Percentiles rank a stretch among this genome's conserved stretches.
Evolutionary conservation across 2,797 vertebrate species (phyloP).

Genomic region (Apogon hyalosoma): DNA sequence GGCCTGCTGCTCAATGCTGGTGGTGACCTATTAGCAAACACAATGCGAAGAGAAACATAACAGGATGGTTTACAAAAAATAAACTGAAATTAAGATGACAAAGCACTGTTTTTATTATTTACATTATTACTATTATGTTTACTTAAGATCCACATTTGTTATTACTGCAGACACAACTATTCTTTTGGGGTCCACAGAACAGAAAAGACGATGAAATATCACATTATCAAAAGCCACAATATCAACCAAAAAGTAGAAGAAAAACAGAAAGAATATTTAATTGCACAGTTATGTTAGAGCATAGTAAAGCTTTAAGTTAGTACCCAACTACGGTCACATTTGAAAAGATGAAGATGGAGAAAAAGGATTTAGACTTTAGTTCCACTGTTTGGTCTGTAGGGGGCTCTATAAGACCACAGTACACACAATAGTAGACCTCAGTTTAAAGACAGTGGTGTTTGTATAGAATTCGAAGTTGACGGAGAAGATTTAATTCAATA

Average conservation of each 20-base stretch:
- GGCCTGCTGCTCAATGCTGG: conserved; percentile 83
- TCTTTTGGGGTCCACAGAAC: no score
- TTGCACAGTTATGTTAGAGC: no score
- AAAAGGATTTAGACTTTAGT: conserved; percentile 13
- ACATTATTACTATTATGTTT: no score
- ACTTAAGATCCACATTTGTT: no score
- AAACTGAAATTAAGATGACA: not conserved
- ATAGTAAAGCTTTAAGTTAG: no score
- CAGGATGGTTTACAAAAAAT: not conserved
- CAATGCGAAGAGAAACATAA: not conserved
- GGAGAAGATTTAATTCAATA: conserved; percentile 25
- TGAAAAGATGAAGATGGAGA: not conserved
- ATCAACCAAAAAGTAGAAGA: no score
- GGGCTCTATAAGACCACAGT: conserved; percentile 59
- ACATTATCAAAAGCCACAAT: no score
- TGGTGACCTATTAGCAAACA: conserved; percentile 72
- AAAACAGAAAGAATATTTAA: no score
- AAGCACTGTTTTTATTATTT: no score
- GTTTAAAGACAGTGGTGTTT: conserved; percentile 4
- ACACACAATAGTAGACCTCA: conserved; percentile 4
- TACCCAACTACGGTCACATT: no score
- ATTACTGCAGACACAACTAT: no score
- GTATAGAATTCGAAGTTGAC: conserved; percentile 3
- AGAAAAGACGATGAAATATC: no score
- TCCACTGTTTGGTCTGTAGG: conserved; percentile 50